These are phyloP conservation scores for Cuculus canorus DNA, from an alignment of 2,797 vertebrate genomes.

Conservation along the genomic window DNA sequence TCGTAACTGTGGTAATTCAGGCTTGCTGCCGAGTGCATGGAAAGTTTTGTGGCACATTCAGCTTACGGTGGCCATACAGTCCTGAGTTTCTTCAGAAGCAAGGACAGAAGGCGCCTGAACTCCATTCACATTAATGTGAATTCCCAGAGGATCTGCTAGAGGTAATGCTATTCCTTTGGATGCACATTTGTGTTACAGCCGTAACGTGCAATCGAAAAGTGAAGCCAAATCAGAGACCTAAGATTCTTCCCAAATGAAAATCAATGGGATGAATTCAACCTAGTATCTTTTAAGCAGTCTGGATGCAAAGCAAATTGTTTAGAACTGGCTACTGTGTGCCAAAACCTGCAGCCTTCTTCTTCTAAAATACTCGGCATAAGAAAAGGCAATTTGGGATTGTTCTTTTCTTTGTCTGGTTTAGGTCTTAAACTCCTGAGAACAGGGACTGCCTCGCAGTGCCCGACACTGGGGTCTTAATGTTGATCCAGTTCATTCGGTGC, in stretches of 20 bases:
- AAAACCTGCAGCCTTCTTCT: constrained; percentile 15
- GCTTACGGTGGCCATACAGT: neutral
- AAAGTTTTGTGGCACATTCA: neutral
- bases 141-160: neutral
- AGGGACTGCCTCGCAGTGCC: neutral
- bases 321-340: neutral
- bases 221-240: neutral
- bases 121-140: neutral
- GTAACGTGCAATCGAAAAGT: neutral
- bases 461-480: neutral
- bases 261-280: neutral
- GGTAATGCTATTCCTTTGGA: neutral
- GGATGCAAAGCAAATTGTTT: constrained; percentile 13
- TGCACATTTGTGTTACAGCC: neutral
- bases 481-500: neutral
- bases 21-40: neutral
- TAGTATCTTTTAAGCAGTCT: constrained; percentile 7
- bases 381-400: neutral
- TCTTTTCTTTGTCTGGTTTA: constrained; percentile 2
- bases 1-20: neutral
- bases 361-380: neutral
- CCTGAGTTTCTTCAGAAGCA: neutral
- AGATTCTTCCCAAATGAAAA: neutral
- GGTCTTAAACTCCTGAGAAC: neutral
- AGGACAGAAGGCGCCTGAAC: neutral